phyloP scores from a whole-genome alignment of 2,888 invertebrate genomes.

The Nebria salina region DNA sequence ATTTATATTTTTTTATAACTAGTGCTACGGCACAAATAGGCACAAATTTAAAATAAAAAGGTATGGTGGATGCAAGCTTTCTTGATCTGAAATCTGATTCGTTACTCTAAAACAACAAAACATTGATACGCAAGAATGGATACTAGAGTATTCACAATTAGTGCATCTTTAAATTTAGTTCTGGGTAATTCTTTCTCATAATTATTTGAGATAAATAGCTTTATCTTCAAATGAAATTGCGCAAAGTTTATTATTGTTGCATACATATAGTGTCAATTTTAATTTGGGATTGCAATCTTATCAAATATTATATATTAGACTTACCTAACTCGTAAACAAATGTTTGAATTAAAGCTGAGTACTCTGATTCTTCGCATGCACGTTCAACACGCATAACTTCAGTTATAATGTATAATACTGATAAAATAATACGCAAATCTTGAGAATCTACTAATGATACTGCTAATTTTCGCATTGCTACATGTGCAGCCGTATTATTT shows the following conservation, averaged over 20 bases:
- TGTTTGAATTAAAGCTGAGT: constrained; percentile 64
- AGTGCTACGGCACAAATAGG: background rate
- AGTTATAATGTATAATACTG: constrained; percentile 93
- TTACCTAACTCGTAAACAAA: constrained; percentile 70
- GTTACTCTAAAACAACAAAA: too few species aligned
- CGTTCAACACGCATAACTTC: constrained; percentile 88
- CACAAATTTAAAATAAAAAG: too few species aligned
- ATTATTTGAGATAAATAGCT: too few species aligned
- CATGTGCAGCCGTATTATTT: constrained; percentile 74
- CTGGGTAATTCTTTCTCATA: too few species aligned
- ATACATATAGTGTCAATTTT: too few species aligned
- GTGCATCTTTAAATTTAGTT: too few species aligned
- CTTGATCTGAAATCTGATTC: too few species aligned
- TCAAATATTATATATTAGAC: background rate
- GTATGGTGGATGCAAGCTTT: too few species aligned
- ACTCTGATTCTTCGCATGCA: constrained; percentile 61
- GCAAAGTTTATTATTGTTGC: too few species aligned
- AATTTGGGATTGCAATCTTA: background rate
- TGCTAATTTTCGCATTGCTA: constrained; percentile 78
- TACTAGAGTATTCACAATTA: too few species aligned
- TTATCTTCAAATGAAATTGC: too few species aligned
- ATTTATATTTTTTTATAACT: background rate
- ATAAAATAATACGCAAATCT: constrained; percentile 90
- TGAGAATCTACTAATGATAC: constrained; percentile 90
- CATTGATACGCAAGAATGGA: too few species aligned